phyloP scores from a whole-genome alignment of 2,888 invertebrate species.

The Ypsolopha scabrella region DNA sequence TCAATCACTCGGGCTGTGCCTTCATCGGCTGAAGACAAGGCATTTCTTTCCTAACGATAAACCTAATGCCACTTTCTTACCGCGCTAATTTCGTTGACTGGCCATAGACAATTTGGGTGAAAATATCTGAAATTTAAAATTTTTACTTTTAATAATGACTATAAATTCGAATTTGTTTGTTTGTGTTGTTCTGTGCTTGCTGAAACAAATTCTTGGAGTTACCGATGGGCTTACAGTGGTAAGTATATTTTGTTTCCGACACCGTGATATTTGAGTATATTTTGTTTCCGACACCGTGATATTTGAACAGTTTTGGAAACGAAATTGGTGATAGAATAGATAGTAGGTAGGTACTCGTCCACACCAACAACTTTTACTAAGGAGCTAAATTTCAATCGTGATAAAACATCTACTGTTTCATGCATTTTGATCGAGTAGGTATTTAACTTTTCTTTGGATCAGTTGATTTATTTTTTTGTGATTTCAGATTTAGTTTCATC shows the following conservation, averaged over 20 bases:
- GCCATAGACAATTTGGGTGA: slow-evolving; percentile 5
- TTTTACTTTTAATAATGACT: background rate
- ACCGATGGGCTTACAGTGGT: slow-evolving; percentile 39
- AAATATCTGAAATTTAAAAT: background rate
- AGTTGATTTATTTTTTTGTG: too few relatives aligned
- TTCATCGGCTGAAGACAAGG: background rate
- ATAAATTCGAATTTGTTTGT: slow-evolving; percentile 2
- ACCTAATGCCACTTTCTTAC: background rate
- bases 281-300: too few relatives aligned
- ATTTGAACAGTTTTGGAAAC: too few relatives aligned
- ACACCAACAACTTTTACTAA: too few relatives aligned
- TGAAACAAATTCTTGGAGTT: slow-evolving; percentile 16
- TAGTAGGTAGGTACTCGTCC: too few relatives aligned
- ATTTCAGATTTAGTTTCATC: too few relatives aligned
- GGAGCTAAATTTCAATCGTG: too few relatives aligned
- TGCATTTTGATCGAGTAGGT: too few relatives aligned
- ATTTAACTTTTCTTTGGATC: too few relatives aligned
- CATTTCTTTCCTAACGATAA: background rate
- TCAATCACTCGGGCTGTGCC: slow-evolving; percentile 10
- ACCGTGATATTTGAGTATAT: too few relatives aligned
- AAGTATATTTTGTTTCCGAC: slow-evolving; percentile 29
- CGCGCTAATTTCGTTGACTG: slow-evolving; percentile 7
- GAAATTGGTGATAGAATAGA: too few relatives aligned
- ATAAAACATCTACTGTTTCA: too few relatives aligned
- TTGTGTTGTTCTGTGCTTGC: slow-evolving; percentile 7